Base-by-base conservation (phyloP, 2,113 vertebrate species). In the Anolis sagrei region DNA sequence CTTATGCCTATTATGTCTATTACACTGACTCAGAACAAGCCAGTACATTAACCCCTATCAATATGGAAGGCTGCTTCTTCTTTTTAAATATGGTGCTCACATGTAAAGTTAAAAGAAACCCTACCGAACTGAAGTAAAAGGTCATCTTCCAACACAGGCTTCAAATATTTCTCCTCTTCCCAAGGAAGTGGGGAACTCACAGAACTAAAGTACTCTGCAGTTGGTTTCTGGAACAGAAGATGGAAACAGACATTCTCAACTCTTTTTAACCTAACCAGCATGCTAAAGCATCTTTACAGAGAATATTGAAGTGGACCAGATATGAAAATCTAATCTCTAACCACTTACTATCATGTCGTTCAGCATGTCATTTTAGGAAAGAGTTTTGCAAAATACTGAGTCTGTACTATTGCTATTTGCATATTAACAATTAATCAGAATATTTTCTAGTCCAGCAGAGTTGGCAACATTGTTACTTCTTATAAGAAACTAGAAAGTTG, bases 51-150 rank as follows among this genome's bases (percentile, higher is more conserved):
- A 7, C 5, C 64, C 9, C 10, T 27, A 68, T 68, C 64, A n/a
- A 11, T 68, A 68, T 29, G 29, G 25, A 68, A 66, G 9, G 62
- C 16, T 4, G 82, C 3, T 14, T 32, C 62, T 49, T 18, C 75
- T 18, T 0, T 0, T 5, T 54, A 27, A 0, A 58, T 4, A 18
- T 70, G 62, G 0, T 16, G 3, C 16, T 32, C 79, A 39, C 83
- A 72, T 0, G 0, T 74, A 11, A 80, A 64, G 44, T 51, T 11
- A 36, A 49, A 7, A 82, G 0, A 87, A 58, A 64, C 34, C 85
- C 93, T 96, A 99, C 98, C 98, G 83, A 97, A 98, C 84, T 99
- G 99, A 86, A 99, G 97, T 25, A 99, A 93, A 1, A 95, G 95
- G 86, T 99, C 99, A 91, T 99, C 98, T 91, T 97, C 96, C 9